Conservation (phyloP, 1,140 invertebrate genomes). For the Drosophila yakuba region DNA sequence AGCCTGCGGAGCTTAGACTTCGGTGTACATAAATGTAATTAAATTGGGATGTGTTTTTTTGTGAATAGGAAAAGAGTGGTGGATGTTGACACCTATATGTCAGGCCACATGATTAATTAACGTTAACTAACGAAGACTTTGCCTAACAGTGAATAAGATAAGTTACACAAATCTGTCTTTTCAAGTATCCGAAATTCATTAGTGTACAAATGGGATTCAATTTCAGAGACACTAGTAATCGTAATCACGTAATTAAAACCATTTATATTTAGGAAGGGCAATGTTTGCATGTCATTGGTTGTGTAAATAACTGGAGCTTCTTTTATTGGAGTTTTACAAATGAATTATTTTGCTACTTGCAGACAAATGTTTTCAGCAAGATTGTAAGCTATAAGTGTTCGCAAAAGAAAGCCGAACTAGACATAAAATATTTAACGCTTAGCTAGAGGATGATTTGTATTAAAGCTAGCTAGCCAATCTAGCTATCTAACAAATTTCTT, state of each 20-base stretch:
- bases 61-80: constrained; percentile 47
- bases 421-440: constrained; percentile 12
- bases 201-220: neutral
- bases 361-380: neutral
- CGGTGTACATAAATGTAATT: constrained; percentile 69
- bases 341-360: neutral
- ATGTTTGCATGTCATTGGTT: constrained; percentile 8
- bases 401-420: neutral
- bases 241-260: no score
- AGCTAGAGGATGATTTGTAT: constrained; percentile 18
- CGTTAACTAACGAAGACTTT: constrained; percentile 16
- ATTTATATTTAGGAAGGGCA: no score
- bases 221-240: neutral
- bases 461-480: constrained; percentile 19
- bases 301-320: constrained; percentile 5
- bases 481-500: constrained; percentile 49
- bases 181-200: constrained; percentile 25
- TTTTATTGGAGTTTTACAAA: neutral
- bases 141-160: neutral
- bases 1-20: constrained; percentile 2
- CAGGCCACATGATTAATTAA: constrained; percentile 64
- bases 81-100: constrained; percentile 36
- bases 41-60: constrained; percentile 49
- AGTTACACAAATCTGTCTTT: constrained; percentile 14
- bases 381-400: constrained; percentile 19